phyloP scores from a whole-genome alignment of 2,888 invertebrate genomes.

The Lacanobia oleracea region DNA sequence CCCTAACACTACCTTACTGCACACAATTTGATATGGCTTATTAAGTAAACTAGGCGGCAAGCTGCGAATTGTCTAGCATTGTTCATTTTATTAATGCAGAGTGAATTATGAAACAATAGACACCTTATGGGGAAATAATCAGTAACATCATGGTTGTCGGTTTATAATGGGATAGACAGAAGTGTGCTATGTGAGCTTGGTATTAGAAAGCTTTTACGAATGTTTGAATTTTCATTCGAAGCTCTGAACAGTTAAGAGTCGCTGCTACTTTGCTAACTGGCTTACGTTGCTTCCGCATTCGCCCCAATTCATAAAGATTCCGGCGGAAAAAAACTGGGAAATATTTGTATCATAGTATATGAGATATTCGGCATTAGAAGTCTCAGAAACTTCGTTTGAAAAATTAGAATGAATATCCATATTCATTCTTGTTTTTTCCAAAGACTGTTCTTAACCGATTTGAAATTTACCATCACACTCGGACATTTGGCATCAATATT shows the following conservation, averaged over 20 bases:
- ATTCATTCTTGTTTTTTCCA: too few species aligned
- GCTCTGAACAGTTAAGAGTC: neutral
- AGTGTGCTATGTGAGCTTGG: neutral
- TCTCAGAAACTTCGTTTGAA: too few species aligned
- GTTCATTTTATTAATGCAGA: constrained; percentile 58
- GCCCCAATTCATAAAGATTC: too few species aligned
- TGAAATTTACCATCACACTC: too few species aligned
- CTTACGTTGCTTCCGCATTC: too few species aligned
- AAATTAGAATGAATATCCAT: too few species aligned
- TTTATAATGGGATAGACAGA: constrained; percentile 4
- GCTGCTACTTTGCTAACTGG: neutral
- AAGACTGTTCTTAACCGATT: too few species aligned
- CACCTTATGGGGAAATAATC: constrained; percentile 37
- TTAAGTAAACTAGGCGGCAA: constrained; percentile 72
- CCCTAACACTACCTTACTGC: constrained; percentile 52
- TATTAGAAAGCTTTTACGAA: neutral
- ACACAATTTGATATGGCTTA: constrained; percentile 73
- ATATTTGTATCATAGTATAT: too few species aligned
- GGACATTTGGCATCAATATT: too few species aligned
- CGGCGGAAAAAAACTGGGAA: too few species aligned
- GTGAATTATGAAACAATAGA: constrained; percentile 56
- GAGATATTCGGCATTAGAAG: too few species aligned
- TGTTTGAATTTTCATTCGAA: neutral
- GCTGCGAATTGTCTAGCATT: constrained; percentile 68
- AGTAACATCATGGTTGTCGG: constrained; percentile 36